These are phyloP conservation scores for Rhabditoides inermis DNA, from an alignment of 2,888 invertebrate species.

Conservation along the genomic window DNA sequence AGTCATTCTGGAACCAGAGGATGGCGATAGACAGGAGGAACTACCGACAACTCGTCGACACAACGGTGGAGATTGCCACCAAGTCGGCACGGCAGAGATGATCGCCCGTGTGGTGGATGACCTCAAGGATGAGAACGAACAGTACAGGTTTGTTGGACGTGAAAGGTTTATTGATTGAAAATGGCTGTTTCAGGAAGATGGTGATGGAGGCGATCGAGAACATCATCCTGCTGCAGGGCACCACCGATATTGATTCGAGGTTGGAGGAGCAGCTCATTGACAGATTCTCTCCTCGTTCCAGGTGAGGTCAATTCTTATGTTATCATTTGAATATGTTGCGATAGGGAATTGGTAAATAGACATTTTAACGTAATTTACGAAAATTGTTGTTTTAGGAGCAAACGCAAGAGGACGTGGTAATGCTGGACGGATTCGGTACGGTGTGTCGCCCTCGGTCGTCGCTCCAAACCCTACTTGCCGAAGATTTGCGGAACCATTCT, in stretches of 20 bases:
- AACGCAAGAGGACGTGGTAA: constrained; percentile 98
- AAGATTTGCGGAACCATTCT: constrained; percentile 99
- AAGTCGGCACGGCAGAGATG: constrained; percentile 98
- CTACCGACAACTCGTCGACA: constrained; percentile 78
- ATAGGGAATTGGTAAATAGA: neutral
- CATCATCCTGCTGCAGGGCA: constrained; percentile 61
- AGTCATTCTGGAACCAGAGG: constrained; percentile 89
- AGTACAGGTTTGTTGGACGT: constrained; percentile 74
- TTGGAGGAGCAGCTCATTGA: constrained; percentile 97
- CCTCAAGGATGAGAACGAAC: constrained; percentile 97
- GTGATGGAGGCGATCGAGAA: constrained; percentile 97
- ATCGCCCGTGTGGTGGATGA: constrained; percentile 94
- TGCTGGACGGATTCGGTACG: constrained; percentile 98
- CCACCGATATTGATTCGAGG: constrained; percentile 92
- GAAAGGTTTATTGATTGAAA: no score
- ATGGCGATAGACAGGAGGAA: constrained; percentile 98
- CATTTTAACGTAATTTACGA: neutral
- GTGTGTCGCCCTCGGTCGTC: constrained; percentile 85
- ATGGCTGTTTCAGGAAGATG: constrained; percentile 71
- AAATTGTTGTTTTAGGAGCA: constrained; percentile 75
- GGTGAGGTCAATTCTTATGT: no score
- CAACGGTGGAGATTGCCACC: constrained; percentile 99
- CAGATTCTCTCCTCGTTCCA: no score
- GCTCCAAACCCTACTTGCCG: constrained; percentile 94
- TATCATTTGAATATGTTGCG: neutral